Evolutionary conservation across 2,888 invertebrate species (phyloP).

Genomic region (Poecilus cupreus): DNA sequence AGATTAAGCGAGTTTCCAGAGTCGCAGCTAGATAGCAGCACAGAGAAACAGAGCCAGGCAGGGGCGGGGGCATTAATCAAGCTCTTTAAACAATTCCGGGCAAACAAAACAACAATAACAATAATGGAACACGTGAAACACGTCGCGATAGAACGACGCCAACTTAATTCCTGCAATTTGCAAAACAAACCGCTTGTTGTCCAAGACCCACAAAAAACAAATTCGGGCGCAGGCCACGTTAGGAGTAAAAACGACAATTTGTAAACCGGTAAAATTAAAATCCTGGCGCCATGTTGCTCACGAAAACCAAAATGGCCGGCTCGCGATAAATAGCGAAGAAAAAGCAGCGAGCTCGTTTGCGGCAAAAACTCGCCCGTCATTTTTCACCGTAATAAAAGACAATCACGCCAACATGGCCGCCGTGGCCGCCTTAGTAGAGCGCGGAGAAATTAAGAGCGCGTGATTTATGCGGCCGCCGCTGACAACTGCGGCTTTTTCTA

Average conservation of each 20-base stretch:
- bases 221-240: neutral
- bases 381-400: conserved; percentile 58
- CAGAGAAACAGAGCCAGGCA: neutral
- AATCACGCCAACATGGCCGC: conserved; percentile 56
- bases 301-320: conserved; percentile 47
- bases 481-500: conserved; percentile 24
- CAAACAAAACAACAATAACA: conserved; percentile 53
- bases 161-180: conserved; percentile 51
- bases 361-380: conserved; percentile 48
- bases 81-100: conserved; percentile 56
- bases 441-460: conserved; percentile 27
- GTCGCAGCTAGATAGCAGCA: neutral
- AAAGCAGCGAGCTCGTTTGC: conserved; percentile 5
- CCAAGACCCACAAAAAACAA: conserved; percentile 45
- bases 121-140: conserved; percentile 27
- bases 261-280: conserved; percentile 57
- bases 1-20: conserved; percentile 28
- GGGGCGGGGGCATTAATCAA: conserved; percentile 51
- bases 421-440: conserved; percentile 30
- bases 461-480: conserved; percentile 17
- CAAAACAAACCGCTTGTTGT: conserved; percentile 27
- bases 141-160: neutral
- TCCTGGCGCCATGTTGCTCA: conserved; percentile 46
- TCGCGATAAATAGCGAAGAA: conserved; percentile 39
- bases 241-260: conserved; percentile 58